A percentile compares a stretch with the other conserved stretches of the same genome.
Evolutionary conservation across 2,113 vertebrate species (phyloP).

Genomic region (Crotalus helleri): DNA sequence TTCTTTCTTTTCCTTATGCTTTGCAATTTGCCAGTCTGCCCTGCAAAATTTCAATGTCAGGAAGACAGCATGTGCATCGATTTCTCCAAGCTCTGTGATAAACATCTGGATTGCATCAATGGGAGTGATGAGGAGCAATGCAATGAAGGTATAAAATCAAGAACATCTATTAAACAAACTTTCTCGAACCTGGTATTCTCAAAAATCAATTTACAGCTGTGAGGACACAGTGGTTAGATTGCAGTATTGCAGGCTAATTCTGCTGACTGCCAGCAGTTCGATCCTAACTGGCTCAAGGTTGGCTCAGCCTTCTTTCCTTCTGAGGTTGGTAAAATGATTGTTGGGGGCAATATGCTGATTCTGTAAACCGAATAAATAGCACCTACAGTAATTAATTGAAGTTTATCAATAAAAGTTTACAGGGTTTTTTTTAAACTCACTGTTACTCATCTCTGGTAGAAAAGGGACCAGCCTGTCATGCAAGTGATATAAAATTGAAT

Average conservation of each 20-base stretch:
- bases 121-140: conserved; percentile 84
- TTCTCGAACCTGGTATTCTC: neutral
- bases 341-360: neutral
- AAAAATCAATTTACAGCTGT: neutral
- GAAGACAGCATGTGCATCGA: conserved; percentile 85
- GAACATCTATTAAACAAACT: neutral
- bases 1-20: neutral
- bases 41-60: conserved; percentile 81
- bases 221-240: neutral
- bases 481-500: no score
- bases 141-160: conserved; percentile 69
- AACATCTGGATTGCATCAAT: conserved; percentile 77
- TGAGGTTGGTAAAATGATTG: neutral
- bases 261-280: neutral
- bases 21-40: conserved; percentile 77
- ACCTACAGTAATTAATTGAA: no score
- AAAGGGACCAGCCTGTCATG: neutral
- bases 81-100: conserved; percentile 82
- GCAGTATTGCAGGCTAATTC: neutral
- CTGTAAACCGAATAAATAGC: neutral
- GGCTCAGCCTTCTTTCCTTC: neutral
- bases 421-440: neutral
- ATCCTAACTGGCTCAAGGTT: neutral
- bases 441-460: neutral
- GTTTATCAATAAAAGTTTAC: no score